Conservation (phyloP, 2,888 invertebrate species). For the Scaptomyza parva region DNA sequence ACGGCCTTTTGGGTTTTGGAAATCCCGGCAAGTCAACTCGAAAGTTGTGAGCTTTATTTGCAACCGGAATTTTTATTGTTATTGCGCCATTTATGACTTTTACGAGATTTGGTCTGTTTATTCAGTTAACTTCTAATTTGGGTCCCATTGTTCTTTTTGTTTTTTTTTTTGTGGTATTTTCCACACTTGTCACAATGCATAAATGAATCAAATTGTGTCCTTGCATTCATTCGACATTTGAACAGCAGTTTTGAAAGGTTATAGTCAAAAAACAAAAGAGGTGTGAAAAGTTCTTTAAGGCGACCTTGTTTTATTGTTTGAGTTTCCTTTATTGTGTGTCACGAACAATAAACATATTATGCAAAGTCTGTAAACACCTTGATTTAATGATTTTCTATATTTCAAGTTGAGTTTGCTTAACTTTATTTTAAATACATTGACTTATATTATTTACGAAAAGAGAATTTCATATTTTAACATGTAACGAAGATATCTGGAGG, state of each 20-base stretch:
- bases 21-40: conserved; percentile 57
- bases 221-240: conserved; percentile 37
- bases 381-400: background rate
- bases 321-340: background rate
- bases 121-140: conserved; percentile 57
- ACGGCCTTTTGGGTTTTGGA: conserved; percentile 28
- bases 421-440: too few species aligned
- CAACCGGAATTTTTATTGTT: conserved; percentile 80
- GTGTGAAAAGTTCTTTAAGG: conserved; percentile 4
- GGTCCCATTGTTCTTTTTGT: conserved; percentile 54
- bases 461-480: too few species aligned
- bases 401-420: too few species aligned
- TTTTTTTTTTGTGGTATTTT: conserved; percentile 46
- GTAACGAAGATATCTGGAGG: too few species aligned
- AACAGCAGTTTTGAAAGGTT: conserved; percentile 22
- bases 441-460: too few species aligned
- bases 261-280: conserved; percentile 1
- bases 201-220: conserved; percentile 29
- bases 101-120: conserved; percentile 60
- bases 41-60: conserved; percentile 73
- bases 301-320: background rate
- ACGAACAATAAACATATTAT: background rate
- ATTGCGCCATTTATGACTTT: conserved; percentile 76
- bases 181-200: conserved; percentile 24
- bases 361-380: background rate